phyloP scores from a whole-genome alignment of 2,888 invertebrate species.

The Drosophila kambysellisi region DNA sequence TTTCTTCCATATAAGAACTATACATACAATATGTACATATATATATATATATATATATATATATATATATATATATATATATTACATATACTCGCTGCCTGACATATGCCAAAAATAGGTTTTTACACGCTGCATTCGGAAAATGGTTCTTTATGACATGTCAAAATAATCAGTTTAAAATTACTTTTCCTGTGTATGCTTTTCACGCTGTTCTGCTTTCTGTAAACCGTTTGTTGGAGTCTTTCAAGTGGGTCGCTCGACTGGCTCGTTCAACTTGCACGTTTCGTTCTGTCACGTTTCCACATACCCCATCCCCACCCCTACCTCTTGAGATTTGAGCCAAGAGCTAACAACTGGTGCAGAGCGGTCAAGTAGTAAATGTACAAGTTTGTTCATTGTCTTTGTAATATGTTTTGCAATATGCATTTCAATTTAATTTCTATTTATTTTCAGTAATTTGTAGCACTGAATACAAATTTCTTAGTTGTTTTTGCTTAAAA shows the following conservation, averaged over 20 bases:
- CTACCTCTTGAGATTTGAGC: background rate
- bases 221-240: slow-evolving; percentile 17
- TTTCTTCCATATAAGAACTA: slow-evolving; percentile 19
- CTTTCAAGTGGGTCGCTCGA: slow-evolving; percentile 40
- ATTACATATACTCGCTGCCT: slow-evolving; percentile 12
- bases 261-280: slow-evolving; percentile 3
- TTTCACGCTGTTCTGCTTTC: slow-evolving; percentile 26
- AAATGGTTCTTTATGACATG: slow-evolving; percentile 39
- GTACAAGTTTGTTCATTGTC: background rate
- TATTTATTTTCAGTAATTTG: background rate
- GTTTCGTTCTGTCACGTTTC: slow-evolving; percentile 23
- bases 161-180: slow-evolving; percentile 51
- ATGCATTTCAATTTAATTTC: background rate
- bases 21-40: background rate
- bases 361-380: background rate
- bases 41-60: background rate
- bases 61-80: too few relatives aligned
- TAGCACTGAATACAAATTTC: background rate
- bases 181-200: slow-evolving; percentile 26
- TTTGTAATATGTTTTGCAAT: background rate
- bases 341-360: slow-evolving; percentile 1
- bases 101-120: slow-evolving; percentile 49
- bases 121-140: slow-evolving; percentile 17
- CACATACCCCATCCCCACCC: background rate
- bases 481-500: background rate